Base-by-base conservation (phyloP, 2,113 vertebrate species). In the Pterocles burchelli region DNA sequence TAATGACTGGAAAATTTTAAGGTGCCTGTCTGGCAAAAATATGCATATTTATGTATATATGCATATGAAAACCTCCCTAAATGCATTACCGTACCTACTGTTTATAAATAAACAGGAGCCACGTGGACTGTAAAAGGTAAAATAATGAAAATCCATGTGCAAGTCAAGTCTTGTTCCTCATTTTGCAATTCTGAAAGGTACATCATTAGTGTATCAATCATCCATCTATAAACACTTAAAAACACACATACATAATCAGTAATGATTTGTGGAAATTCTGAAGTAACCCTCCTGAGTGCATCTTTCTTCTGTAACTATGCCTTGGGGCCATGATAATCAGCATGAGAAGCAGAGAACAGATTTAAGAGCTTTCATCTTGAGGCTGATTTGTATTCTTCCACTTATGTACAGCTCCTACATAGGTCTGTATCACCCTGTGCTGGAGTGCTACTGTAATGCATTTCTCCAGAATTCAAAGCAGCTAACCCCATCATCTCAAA, bases 361-460 rank as follows among this genome's bases (percentile, higher is more conserved):
- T 94, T 96, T 96, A 76, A 96, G 81, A 83, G 88, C 91, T 95
- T 96, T 95, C 82, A 92, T 95, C 92, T 94, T 36, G 33, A 88
- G 77, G 78, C 67, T 74, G 59, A 93, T 96, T 95, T 90, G 78
- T 88, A 88, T 93, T 96, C 93, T 74, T 63, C 46, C 65, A 63
- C 55, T 96, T 52, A 31, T 0, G 7, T 86, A 75, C 65, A 41
- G 72, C 63, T 79, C 51, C 77, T 90, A 52, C 71, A 51, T 4
- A 45, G 57, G 72, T 55, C 72, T 86, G 51, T 29, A 88, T 9
- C 79, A 67, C 24, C 72, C 79, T 26, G 48, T 43, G 62, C 70
- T n/a, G 5, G 49, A 90, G 54, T 25, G 20, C 49, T 84, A 45
- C 7, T 15, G 54, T 34, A 76, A 57, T 9, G 34, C 20, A 24